phyloP scores from a whole-genome alignment of 2,797 vertebrate species.

The Neostethus bicornis region DNA sequence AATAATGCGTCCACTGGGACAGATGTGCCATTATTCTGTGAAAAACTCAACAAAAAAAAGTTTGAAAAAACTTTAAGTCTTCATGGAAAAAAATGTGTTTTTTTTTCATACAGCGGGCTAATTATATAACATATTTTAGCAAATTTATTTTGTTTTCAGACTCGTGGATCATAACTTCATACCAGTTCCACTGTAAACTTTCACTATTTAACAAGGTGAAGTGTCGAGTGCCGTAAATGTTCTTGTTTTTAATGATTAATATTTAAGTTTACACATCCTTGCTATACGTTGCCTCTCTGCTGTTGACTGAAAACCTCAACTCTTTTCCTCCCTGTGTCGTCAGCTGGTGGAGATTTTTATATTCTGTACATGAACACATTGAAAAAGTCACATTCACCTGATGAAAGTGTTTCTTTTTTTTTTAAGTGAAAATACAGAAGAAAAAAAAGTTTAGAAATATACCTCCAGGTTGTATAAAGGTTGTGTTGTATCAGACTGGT shows the following conservation, averaged over 20 bases:
- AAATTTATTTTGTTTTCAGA: too few relatives aligned
- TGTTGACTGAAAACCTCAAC: constrained; percentile 74
- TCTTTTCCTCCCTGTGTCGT: constrained; percentile 49
- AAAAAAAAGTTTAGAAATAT: constrained; percentile 59
- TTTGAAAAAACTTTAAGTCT: constrained; percentile 2
- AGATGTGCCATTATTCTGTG: constrained; percentile 24
- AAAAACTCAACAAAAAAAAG: constrained; percentile 17
- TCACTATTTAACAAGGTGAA: constrained; percentile 78
- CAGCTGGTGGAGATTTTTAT: constrained; percentile 69
- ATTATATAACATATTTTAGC: too few relatives aligned
- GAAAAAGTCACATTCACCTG: constrained; percentile 56
- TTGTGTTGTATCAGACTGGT: constrained; percentile 68
- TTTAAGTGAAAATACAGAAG: constrained; percentile 36
- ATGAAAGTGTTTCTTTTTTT: constrained; percentile 61
- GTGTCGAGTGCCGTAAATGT: constrained; percentile 81
- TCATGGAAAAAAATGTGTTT: constrained; percentile 32
- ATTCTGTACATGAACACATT: constrained; percentile 70
- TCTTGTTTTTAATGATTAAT: constrained; percentile 76
- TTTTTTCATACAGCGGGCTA: background rate
- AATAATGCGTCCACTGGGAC: constrained; percentile 30
- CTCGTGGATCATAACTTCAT: constrained; percentile 64
- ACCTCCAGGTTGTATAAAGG: constrained; percentile 71
- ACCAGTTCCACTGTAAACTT: constrained; percentile 75
- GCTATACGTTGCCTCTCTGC: constrained; percentile 73
- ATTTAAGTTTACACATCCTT: constrained; percentile 74